phyloP scores from a whole-genome alignment of 2,888 invertebrate genomes.

The Barypeithes pellucidus region DNA sequence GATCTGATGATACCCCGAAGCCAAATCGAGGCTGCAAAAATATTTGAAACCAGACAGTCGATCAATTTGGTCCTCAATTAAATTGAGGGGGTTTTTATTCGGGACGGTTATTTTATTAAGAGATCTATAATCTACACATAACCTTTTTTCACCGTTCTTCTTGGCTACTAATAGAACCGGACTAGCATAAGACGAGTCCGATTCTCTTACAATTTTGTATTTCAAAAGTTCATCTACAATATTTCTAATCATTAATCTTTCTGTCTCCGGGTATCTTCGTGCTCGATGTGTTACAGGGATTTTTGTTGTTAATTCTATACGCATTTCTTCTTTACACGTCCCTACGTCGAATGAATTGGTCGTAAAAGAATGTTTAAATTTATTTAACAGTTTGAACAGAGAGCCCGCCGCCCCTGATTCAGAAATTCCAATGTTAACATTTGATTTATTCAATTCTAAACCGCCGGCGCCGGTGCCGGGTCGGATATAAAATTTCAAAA shows the following conservation, averaged over 20 bases:
- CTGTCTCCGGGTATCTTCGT: background rate
- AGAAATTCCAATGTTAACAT: slow-evolving; percentile 29
- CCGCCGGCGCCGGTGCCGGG: background rate
- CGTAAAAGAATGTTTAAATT: slow-evolving; percentile 32
- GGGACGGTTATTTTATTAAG: background rate
- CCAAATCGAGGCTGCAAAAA: slow-evolving; percentile 60
- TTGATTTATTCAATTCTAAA: slow-evolving; percentile 27
- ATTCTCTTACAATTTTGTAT: background rate
- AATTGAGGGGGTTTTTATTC: background rate
- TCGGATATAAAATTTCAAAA: slow-evolving; percentile 4
- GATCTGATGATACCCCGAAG: slow-evolving; percentile 61
- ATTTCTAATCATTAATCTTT: no score
- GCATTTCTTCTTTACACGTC: slow-evolving; percentile 35
- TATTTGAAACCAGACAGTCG: slow-evolving; percentile 52
- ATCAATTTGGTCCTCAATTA: slow-evolving; percentile 51
- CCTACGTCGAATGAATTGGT: slow-evolving; percentile 24
- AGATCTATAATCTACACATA: slow-evolving; percentile 17
- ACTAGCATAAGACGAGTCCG: slow-evolving; percentile 55
- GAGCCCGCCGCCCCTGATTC: slow-evolving; percentile 32
- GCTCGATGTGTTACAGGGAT: slow-evolving; percentile 18
- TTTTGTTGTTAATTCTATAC: slow-evolving; percentile 30
- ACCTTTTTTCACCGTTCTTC: slow-evolving; percentile 53
- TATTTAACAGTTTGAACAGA: slow-evolving; percentile 28
- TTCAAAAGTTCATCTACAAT: no score
- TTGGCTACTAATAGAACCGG: slow-evolving; percentile 52